Base-by-base conservation (phyloP, 2,888 invertebrate species). In the Baronia brevicornis region DNA sequence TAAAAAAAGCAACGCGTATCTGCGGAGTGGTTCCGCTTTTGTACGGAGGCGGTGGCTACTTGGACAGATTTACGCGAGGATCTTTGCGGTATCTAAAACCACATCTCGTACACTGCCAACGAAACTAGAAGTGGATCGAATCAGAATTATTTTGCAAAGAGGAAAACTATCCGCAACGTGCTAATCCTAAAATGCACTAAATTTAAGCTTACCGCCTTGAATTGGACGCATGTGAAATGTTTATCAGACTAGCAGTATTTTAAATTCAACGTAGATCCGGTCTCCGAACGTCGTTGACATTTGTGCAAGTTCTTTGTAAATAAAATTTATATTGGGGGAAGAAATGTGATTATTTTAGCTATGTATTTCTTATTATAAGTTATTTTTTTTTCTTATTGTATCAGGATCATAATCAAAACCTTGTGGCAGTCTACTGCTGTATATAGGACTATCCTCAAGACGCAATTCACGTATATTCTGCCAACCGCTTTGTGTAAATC, bases 31-130 rank as follows among this genome's bases (percentile, higher is more conserved):
- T 52, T 46, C 43, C 43, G 48, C 44, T 44, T 53, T 45, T 50
- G 47, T 41, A 43, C 38, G 39, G 41, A 18, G 37, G 39, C 33
- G 32, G 39, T 39, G 46, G 41, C 41, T 43, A 44, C 45, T 51
- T 51, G 53, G 61, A 60, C 58, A 73, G 71, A 74, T 74, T 75
- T 74, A 73, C 73, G 68, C 44, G 53, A 55, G 61, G 53, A 60
- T 54, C 53, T 46, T 26, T 46, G 44, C 43, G 46, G 47, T 65
- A 67, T 70, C 63, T 38, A 8, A 38, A 43, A 39, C 53, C 61
- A 42, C 57, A 61, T 60, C 57, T 57, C 43, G 25, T 38, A 43
- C 45, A 41, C 45, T 47, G 51, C 48, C 39, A 48, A 52, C 49
- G 46, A 33, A 41, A 39, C 28, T 34, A 19, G 12, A 9, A 28